phyloP scores from a whole-genome alignment of 2,888 invertebrate species.

The Athalia rosae region DNA sequence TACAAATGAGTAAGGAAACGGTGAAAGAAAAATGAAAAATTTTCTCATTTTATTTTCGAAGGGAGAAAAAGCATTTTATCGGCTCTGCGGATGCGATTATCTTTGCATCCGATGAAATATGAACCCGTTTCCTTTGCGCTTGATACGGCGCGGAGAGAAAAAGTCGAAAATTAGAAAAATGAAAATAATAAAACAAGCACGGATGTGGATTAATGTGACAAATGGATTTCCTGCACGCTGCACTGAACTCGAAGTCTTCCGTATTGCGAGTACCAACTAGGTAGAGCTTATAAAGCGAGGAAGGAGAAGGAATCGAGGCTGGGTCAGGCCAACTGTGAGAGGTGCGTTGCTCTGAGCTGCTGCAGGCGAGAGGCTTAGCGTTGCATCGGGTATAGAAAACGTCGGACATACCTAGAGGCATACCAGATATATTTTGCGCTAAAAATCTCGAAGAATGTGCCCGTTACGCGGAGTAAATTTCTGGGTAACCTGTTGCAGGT shows the following conservation, averaged over 20 bases:
- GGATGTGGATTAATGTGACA: slow-evolving; percentile 30
- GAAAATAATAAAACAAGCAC: slow-evolving; percentile 9
- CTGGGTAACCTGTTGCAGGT: slow-evolving; percentile 6
- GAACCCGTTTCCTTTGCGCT: too few relatives aligned
- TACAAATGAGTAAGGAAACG: too few relatives aligned
- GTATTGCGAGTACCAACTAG: neutral
- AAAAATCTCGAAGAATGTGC: slow-evolving; percentile 16
- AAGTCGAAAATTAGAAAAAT: neutral
- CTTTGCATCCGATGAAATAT: too few relatives aligned
- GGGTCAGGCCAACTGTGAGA: slow-evolving; percentile 26
- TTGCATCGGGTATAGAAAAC: slow-evolving; percentile 18
- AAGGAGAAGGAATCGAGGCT: slow-evolving; percentile 31
- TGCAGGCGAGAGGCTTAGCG: neutral
- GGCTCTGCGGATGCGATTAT: too few relatives aligned
- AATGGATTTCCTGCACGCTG: slow-evolving; percentile 33
- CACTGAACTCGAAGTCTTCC: slow-evolving; percentile 26
- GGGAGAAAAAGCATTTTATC: too few relatives aligned
- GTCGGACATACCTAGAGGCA: neutral
- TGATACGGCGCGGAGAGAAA: neutral
- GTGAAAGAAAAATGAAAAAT: too few relatives aligned
- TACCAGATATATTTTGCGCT: neutral
- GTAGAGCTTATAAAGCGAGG: neutral
- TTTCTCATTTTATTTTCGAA: too few relatives aligned
- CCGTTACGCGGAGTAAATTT: slow-evolving; percentile 32
- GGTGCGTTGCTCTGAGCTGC: neutral